Percentiles rank a stretch among this genome's conserved stretches.
These are phyloP conservation scores for Bombus pascuorum DNA, from an alignment of 1,140 invertebrate genomes.

Conservation along the genomic window DNA sequence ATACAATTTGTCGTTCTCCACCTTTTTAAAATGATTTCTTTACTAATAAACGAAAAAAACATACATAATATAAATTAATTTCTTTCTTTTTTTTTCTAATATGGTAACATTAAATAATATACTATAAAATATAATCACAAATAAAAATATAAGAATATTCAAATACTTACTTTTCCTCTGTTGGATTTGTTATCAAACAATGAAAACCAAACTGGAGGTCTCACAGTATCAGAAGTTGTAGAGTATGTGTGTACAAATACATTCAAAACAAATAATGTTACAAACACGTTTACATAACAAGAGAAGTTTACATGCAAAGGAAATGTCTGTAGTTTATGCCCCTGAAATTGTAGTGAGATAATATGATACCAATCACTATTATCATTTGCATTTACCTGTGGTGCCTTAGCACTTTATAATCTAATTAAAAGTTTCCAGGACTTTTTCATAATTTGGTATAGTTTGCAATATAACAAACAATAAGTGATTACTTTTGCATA, in stretches of 20 bases:
- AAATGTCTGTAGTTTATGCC: constrained; percentile 63
- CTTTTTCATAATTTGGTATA: constrained; percentile 47
- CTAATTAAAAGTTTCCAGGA: constrained; percentile 55
- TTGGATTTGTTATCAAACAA: constrained; percentile 8
- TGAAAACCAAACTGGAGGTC: constrained; percentile 44
- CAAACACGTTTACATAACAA: constrained; percentile 59
- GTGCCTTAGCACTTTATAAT: constrained; percentile 77
- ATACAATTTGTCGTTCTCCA: neutral
- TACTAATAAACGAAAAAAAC: neutral
- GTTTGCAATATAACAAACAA: constrained; percentile 26
- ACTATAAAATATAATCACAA: constrained; percentile 19
- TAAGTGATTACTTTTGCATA: constrained; percentile 14
- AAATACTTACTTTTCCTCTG: constrained; percentile 13
- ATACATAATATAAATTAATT: constrained; percentile 6
- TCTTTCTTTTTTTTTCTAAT: constrained; percentile 3
- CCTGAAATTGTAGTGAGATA: constrained; percentile 60
- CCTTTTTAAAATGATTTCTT: neutral
- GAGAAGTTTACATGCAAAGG: constrained; percentile 25
- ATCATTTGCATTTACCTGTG: constrained; percentile 75
- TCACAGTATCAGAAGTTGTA: constrained; percentile 52
- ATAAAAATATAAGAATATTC: constrained; percentile 32
- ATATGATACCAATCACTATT: constrained; percentile 68
- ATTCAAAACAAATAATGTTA: constrained; percentile 54
- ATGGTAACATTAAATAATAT: neutral
- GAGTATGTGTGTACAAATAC: constrained; percentile 62